A percentile compares a stretch with the other conserved stretches of the same genome.
These are phyloP conservation scores for Thryonomys swinderianus DNA, from an alignment of 2,113 vertebrate genomes.

Conservation along the genomic window DNA sequence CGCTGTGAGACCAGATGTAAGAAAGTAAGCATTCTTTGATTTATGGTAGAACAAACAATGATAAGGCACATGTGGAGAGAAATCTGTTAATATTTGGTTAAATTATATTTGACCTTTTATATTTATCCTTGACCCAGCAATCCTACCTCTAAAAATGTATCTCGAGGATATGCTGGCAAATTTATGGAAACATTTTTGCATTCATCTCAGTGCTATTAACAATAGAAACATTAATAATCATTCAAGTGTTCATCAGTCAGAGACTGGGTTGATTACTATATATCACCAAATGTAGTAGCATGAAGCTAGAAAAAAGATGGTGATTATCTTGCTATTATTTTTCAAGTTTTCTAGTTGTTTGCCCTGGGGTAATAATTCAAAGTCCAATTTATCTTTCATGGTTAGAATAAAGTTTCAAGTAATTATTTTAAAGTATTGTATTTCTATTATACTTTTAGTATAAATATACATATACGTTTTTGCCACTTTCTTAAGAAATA, in stretches of 20 bases:
- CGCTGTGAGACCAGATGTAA: not conserved
- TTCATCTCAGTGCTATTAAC: not conserved
- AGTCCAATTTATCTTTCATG: not conserved
- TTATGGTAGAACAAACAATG: not conserved
- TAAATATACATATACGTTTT: not conserved
- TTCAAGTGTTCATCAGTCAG: not conserved
- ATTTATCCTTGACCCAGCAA: not conserved
- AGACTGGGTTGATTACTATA: not conserved
- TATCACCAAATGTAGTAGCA: not conserved
- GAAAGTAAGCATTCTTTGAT: not conserved
- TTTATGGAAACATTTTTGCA: not conserved
- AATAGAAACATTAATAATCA: not conserved
- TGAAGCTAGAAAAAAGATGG: not conserved
- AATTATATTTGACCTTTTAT: not conserved
- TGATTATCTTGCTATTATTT: not conserved
- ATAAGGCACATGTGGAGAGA: conserved; percentile 18
- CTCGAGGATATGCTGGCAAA: not conserved
- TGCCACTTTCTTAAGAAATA: conserved; percentile 33
- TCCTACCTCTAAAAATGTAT: not conserved
- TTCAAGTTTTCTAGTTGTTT: conserved; percentile 40
- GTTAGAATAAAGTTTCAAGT: not conserved
- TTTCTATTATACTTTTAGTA: not conserved
- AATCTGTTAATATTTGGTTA: conserved; percentile 3
- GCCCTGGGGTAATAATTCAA: not conserved
- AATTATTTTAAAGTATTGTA: not conserved